Base-by-base conservation (phyloP, 2,888 invertebrate genomes). In the Drosophila suboccidentalis region DNA sequence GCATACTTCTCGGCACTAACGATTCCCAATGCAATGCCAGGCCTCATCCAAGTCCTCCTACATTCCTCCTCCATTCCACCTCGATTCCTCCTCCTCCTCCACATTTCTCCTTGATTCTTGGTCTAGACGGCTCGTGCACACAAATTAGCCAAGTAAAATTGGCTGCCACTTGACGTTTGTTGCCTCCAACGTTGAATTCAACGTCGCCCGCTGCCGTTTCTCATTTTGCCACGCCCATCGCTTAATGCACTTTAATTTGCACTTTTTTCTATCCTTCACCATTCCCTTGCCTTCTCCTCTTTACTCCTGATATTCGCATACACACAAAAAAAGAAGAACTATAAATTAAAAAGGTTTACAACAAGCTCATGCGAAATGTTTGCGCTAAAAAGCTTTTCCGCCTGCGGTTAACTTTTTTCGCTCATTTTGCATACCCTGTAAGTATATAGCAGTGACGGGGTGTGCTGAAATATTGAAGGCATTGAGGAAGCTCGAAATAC, bases 131-230 rank as follows among this genome's bases (percentile, higher is more conserved):
- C 65, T 47, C 74, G 36, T 61, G 73, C 71, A 74, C 71, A 71
- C 71, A 86, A 84, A 84, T 84, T 84, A 84, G 84, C 88, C 86
- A 75, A 87, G 82, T 79, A 67, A 85, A 84, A 84, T 79, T 87
- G 85, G 82, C 80, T 79, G 86, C 57, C 75, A 83, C 82, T 83
- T 83, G 65, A 71, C 55, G 83, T 8, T 41, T 41, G 47, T 17
- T 46, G 58, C 32, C 15, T 9, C 15, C 29, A 22, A 22, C 22
- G 38, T 19, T 9, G 54, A 1, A 17, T 32, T n/a, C 11, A 19
- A 13, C 10, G 32, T 38, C 15, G 41, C 50, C 46, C 8, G 11
- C 22, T 11, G 26, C 1, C 26, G 39, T 17, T 53, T 17, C 53
- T 39, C 53, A 29, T 53, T 26, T 47, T 41, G 47, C 74, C 69